Conservation (phyloP, 2,797 vertebrate species). For the Xenentodon cancila region DNA sequence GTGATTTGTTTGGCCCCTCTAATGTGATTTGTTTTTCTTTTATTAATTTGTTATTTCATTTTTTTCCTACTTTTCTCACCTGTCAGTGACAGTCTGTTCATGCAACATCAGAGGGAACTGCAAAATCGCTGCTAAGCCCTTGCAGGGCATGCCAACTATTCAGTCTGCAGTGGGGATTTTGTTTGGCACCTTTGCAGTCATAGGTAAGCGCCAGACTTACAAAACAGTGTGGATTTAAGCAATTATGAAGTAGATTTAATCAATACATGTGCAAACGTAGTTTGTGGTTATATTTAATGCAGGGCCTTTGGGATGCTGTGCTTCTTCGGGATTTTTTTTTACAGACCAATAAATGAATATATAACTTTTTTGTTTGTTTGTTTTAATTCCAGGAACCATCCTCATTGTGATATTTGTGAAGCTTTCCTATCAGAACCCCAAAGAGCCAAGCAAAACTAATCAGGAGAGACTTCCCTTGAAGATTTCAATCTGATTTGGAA, state of each 20-base stretch:
- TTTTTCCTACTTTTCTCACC: not conserved
- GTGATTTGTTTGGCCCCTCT: not conserved
- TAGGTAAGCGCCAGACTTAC: constrained; percentile 70
- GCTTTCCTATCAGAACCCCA: constrained; percentile 82
- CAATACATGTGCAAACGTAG: too few species aligned
- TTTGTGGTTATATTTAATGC: not conserved
- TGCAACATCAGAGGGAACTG: constrained; percentile 85
- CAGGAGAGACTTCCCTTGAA: constrained; percentile 81
- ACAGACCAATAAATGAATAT: not conserved
- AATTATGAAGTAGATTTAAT: too few species aligned
- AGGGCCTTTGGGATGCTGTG: not conserved
- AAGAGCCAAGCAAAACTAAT: constrained; percentile 69
- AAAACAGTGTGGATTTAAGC: not conserved
- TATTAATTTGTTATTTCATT: constrained; percentile 9
- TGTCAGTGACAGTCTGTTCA: constrained; percentile 83
- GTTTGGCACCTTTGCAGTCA: constrained; percentile 81
- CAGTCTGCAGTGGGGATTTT: constrained; percentile 85
- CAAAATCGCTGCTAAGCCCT: constrained; percentile 81
- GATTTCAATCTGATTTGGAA: constrained; percentile 66
- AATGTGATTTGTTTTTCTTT: not conserved
- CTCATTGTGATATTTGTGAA: constrained; percentile 81
- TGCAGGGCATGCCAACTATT: constrained; percentile 86
- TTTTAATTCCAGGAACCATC: constrained; percentile 73
- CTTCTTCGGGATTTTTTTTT: not conserved
- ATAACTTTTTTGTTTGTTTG: not conserved